Percentiles rank a stretch among this genome's conserved stretches.
Evolutionary conservation across 2,797 vertebrate species (phyloP).

Genomic region (Synanceia verrucosa): DNA sequence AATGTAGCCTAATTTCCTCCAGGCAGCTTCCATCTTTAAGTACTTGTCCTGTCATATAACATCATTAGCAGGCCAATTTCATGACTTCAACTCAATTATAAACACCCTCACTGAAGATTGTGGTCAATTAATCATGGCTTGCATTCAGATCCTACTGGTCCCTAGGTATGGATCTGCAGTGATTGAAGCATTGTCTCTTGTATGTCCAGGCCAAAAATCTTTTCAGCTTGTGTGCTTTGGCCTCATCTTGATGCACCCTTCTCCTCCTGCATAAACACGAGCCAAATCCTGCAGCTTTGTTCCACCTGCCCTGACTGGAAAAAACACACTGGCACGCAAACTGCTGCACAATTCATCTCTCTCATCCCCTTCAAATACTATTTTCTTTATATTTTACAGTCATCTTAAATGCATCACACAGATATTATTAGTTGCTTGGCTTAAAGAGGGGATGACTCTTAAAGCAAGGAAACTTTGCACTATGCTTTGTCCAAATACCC

Average conservation of each 20-base stretch:
- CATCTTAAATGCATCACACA: background rate
- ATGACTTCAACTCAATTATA: slow-evolving; percentile 32
- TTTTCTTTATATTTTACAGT: background rate
- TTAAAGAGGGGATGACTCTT: background rate
- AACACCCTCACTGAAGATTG: slow-evolving; percentile 18
- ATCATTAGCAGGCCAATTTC: slow-evolving; percentile 34
- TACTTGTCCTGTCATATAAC: slow-evolving; percentile 26
- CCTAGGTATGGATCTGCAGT: slow-evolving; percentile 41
- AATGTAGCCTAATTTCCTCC: slow-evolving; percentile 21
- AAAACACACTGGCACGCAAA: slow-evolving; percentile 45
- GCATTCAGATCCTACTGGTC: slow-evolving; percentile 51
- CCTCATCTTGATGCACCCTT: slow-evolving; percentile 50
- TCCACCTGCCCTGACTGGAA: slow-evolving; percentile 51
- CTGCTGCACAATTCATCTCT: slow-evolving; percentile 26
- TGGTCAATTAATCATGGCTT: slow-evolving; percentile 57
- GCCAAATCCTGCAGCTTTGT: slow-evolving; percentile 63
- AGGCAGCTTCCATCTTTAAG: slow-evolving; percentile 37
- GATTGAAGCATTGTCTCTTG: slow-evolving; percentile 58
- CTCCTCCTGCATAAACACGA: slow-evolving; percentile 45
- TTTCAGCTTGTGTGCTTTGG: slow-evolving; percentile 74
- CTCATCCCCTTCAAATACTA: slow-evolving; percentile 23
- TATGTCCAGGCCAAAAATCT: slow-evolving; percentile 52
- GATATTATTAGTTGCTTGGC: background rate
- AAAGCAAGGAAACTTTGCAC: background rate
- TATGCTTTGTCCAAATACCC: background rate